Conservation (phyloP, 2,797 vertebrate genomes). For the Triplophysa bombifrons region DNA sequence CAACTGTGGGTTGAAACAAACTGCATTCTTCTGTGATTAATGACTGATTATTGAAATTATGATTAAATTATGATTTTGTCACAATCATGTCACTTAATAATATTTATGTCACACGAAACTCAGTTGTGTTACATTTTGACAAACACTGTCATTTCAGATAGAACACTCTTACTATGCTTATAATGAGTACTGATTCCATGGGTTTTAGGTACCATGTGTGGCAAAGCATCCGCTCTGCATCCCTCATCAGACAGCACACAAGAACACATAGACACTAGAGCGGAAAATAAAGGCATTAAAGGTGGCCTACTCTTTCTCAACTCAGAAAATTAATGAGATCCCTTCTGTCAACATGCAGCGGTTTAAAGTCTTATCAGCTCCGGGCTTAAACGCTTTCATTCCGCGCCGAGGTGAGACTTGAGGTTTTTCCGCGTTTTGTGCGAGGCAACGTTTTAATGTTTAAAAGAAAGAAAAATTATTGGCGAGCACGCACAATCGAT, state of each 20-base stretch:
- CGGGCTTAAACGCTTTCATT: constrained; percentile 58
- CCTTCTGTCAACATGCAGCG: constrained; percentile 70
- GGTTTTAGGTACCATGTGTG: constrained; percentile 45
- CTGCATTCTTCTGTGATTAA: too few relatives aligned
- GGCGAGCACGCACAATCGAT: constrained; percentile 38
- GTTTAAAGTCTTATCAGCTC: constrained; percentile 48
- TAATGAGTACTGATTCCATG: too few relatives aligned
- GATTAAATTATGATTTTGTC: too few relatives aligned
- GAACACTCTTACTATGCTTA: too few relatives aligned
- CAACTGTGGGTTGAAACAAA: too few relatives aligned
- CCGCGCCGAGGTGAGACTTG: constrained; percentile 60
- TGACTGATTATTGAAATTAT: too few relatives aligned
- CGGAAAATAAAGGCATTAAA: constrained; percentile 46
- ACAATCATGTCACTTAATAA: too few relatives aligned
- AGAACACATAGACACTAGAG: constrained; percentile 53
- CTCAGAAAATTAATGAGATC: constrained; percentile 69
- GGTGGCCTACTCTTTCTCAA: constrained; percentile 64
- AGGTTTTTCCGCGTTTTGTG: constrained; percentile 44
- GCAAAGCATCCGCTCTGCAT: constrained; percentile 38
- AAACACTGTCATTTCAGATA: too few relatives aligned
- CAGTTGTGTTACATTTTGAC: too few relatives aligned
- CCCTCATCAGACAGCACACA: constrained; percentile 46
- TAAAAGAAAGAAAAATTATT: constrained; percentile 44
- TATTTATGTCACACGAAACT: not conserved
- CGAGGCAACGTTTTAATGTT: constrained; percentile 43